Conservation (phyloP, 2,797 vertebrate species). For the Erethizon dorsatum region DNA sequence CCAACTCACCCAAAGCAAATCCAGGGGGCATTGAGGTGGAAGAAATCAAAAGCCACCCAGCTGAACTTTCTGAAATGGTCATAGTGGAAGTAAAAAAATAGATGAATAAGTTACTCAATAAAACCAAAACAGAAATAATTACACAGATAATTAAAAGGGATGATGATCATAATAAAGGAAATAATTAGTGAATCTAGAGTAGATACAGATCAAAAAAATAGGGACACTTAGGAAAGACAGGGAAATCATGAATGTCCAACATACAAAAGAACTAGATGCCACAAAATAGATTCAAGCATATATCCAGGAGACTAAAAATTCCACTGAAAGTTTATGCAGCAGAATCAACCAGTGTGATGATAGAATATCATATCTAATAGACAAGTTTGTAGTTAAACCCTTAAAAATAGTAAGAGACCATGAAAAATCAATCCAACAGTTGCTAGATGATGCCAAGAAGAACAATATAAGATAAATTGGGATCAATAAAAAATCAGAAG, state of each 20-base stretch:
- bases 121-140: neutral
- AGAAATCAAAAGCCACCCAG: no score
- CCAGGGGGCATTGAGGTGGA: no score
- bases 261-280: neutral
- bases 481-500: no score
- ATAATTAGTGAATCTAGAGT: neutral
- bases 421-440: neutral
- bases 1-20: no score
- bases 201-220: neutral
- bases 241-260: neutral
- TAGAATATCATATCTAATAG: neutral
- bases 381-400: neutral
- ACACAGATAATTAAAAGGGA: neutral
- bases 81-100: neutral
- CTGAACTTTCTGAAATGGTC: neutral
- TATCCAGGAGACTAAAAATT: neutral
- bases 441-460: neutral
- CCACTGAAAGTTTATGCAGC: neutral
- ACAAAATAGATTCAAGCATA: neutral
- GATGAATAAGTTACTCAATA: neutral
- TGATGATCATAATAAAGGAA: neutral
- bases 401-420: neutral
- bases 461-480: neutral
- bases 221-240: neutral
- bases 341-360: neutral